Base-by-base conservation (phyloP, 2,888 invertebrate species). In the Oxystoma pomonae region DNA sequence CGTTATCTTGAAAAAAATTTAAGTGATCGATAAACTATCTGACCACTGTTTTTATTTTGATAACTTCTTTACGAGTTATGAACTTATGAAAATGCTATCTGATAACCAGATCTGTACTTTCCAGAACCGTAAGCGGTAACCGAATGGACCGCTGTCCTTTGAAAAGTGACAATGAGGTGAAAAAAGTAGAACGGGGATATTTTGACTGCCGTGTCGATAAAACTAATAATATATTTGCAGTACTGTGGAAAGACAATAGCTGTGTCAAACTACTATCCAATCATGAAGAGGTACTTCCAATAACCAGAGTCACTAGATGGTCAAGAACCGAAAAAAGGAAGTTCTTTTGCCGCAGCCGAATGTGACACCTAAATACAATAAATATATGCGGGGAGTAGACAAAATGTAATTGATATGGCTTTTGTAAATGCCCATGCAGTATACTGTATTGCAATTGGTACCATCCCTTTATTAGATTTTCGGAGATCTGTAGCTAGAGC, bases 291-390 rank as follows among this genome's bases (percentile, higher is more conserved):
- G n/a, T 57, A 20, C 20, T 19, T 20, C 57, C 57, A 17, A 17
- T 57, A 57, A n/a, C 19, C 9, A 12, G 51, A 16, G 59, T 53
- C 16, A 17, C 1, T 2, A 52, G 59, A 20, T 59, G 59, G 59
- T 59, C 59, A 55, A 59, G 20, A 59, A 59, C 22, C 16, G 53
- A 59, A 50, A 59, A 59, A 50, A 59, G 19, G 19, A 17, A 50
- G 16, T 35, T 35, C 35, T 35, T 35, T 35, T 35, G 35, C 35
- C 35, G 35, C 12, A 35, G 20, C 51, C 17, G 17, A 16, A 3
- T 17, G 12, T 19, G 16, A 16, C 51, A 59, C 2, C 18, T 16
- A 19, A 59, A 9, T 59, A 59, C 20, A 59, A 59, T 51, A 59
- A 59, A 59, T 53, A 55, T 19, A 52, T 59, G 59, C 12, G 59